Base-by-base conservation (phyloP, 2,113 vertebrate species). In the Nerophis ophidion region DNA sequence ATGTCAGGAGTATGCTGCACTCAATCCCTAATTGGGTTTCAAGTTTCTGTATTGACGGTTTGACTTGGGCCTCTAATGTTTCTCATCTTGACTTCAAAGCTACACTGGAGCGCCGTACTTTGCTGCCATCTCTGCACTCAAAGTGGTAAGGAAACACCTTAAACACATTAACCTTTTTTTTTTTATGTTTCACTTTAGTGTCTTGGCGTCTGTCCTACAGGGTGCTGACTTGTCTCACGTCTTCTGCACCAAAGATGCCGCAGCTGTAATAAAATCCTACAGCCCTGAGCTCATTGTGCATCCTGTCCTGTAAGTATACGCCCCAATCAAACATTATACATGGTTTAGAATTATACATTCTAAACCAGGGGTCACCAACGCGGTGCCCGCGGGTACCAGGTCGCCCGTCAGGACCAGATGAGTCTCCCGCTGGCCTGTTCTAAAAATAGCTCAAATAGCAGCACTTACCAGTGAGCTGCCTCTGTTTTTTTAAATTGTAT, bases 271-370 rank as follows among this genome's bases (percentile, higher is more conserved):
- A 82, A 99, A 98, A 78, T 93, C 96, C 0, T 98, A 98, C 77
- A 98, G 96, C 80, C 97, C 96, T 6, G 95, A 98, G 81, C 92
- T 98, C 79, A 99, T 99, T 16, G 97, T 99, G 60, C 97, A 98
- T 79, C 96, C 96, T 2, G 89, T 99, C 48, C 91, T 99, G 97
- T 99, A 89, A 98, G 97, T 94, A 60, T 60, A 17, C 19, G 6
- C 40, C 26, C 26, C 26, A 26, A 26, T 26, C 11, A 12, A 44
- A 40, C 38, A 40, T n/a, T n/a, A n/a, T n/a, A n/a, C n/a, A n/a
- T n/a, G n/a, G n/a, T n/a, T n/a, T n/a, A n/a, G n/a, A n/a, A n/a
- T n/a, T 40, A 26, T 26, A 26, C 26, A 26, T 26, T 26, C 26
- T 26, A 26, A 26, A n/a, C n/a, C n/a, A n/a, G n/a, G n/a, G n/a